Evolutionary conservation across 37 sponge, comb jelly and placozoan genomes (phyloP).

Genomic region (Crambe crambe): DNA sequence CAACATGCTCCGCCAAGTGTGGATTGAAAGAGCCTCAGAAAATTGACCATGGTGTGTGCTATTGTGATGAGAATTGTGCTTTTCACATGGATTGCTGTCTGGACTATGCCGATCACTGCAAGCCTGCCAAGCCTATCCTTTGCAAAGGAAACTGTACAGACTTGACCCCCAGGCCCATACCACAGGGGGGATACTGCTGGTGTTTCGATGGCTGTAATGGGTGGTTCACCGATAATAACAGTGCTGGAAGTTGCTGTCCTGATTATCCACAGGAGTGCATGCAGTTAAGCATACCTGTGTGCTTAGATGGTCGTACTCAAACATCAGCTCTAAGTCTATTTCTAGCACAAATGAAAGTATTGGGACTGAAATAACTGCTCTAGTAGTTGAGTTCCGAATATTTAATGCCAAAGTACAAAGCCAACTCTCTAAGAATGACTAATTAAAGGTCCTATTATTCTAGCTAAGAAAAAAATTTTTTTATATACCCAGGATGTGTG

Average conservation of each 20-base stretch:
- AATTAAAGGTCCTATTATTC: too few relatives aligned
- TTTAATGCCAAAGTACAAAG: too few relatives aligned
- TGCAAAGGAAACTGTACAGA: slow-evolving; percentile 16
- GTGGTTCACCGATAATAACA: slow-evolving; percentile 53
- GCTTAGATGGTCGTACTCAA: slow-evolving; percentile 45
- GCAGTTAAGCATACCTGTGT: slow-evolving; percentile 13
- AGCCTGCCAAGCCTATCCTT: background rate
- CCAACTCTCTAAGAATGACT: too few relatives aligned
- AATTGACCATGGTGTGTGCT: slow-evolving; percentile 9
- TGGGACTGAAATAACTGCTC: background rate
- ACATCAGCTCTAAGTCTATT: slow-evolving; percentile 40
- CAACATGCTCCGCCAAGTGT: slow-evolving; percentile 30
- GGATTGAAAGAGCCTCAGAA: slow-evolving; percentile 8
- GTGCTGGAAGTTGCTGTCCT: slow-evolving; percentile 44
- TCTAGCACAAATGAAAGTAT: slow-evolving; percentile 19
- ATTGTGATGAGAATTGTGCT: slow-evolving; percentile 36
- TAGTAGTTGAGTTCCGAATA: too few relatives aligned
- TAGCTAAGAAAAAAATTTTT: too few relatives aligned
- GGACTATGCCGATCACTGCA: slow-evolving; percentile 42
- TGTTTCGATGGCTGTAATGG: slow-evolving; percentile 22
- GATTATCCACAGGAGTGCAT: slow-evolving; percentile 27
- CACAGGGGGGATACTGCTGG: slow-evolving; percentile 49
- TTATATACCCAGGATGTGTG: too few relatives aligned
- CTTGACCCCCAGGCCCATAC: slow-evolving; percentile 1
- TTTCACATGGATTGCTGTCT: slow-evolving; percentile 49